phyloP scores from a whole-genome alignment of 2,113 vertebrate species.

The Gymnarchus niloticus region DNA sequence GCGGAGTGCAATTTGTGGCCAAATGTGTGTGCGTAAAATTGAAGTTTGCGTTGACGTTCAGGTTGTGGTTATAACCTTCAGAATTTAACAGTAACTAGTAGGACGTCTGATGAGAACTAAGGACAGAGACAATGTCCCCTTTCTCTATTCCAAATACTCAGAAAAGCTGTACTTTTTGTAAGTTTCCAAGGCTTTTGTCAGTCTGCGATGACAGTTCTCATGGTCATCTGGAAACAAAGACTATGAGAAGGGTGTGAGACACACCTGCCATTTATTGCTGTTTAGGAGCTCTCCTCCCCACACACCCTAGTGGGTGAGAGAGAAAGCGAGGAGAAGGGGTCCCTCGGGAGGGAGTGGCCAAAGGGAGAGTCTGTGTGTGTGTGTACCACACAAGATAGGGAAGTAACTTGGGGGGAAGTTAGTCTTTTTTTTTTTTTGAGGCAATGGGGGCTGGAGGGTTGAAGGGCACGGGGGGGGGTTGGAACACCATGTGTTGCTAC shows the following conservation, averaged over 20 bases:
- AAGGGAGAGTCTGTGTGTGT: background rate
- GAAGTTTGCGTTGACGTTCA: background rate
- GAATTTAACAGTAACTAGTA: background rate
- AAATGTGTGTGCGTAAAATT: background rate
- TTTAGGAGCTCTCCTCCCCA: background rate
- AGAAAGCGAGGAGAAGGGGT: background rate
- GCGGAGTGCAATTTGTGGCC: background rate
- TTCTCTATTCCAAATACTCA: background rate
- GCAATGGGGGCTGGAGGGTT: conserved; percentile 22
- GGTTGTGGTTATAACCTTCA: background rate
- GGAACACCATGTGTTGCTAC: conserved; percentile 34
- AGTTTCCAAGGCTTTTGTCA: background rate
- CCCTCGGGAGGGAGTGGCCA: background rate
- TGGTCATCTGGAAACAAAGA: background rate
- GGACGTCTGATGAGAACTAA: background rate
- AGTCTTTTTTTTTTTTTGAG: conserved; percentile 29
- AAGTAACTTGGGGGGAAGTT: conserved; percentile 5
- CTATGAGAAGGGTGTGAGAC: background rate
- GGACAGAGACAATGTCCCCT: background rate
- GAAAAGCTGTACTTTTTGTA: background rate
- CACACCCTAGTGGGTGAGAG: background rate
- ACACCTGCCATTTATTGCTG: conserved; percentile 18
- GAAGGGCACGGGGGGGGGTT: conserved; percentile 26
- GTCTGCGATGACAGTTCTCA: background rate
- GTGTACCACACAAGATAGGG: background rate